phyloP scores from a whole-genome alignment of 1,140 invertebrate genomes.

The Oreohelix idahoensis region DNA sequence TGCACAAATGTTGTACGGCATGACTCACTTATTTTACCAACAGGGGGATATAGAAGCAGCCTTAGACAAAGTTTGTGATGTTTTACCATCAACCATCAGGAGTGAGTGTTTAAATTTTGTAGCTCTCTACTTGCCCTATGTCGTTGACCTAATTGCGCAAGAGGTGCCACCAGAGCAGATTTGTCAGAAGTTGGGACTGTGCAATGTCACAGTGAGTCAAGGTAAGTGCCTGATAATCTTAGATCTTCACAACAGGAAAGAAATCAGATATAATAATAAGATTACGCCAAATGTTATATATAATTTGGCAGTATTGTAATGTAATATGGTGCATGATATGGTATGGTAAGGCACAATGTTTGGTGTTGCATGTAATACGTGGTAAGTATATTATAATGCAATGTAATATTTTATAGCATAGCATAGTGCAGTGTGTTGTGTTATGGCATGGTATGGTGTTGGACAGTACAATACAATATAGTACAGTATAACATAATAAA shows the following conservation, averaged over 20 bases:
- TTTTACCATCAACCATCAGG: conserved; percentile 37
- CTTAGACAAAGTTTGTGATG: conserved; percentile 47
- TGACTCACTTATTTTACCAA: no score
- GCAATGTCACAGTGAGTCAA: neutral
- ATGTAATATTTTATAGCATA: neutral
- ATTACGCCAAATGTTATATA: no score
- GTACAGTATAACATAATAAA: no score
- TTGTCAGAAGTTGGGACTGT: conserved; percentile 38
- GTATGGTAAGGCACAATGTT: no score
- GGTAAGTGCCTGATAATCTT: no score
- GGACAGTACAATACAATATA: no score
- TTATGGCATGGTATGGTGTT: neutral
- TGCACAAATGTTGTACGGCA: no score
- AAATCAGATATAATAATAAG: no score
- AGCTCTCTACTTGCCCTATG: conserved; percentile 34
- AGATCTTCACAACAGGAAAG: no score
- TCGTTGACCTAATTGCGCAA: conserved; percentile 25
- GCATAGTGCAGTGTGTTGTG: neutral
- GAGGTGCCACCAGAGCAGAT: conserved; percentile 39
- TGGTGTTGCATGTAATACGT: no score
- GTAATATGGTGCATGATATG: no score
- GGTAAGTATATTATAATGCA: neutral
- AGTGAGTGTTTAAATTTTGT: conserved; percentile 48
- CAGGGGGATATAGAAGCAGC: conserved; percentile 37
- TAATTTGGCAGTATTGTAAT: no score